These are phyloP conservation scores for Vireo altiloquus DNA, from an alignment of 2,113 vertebrate genomes.

Conservation along the genomic window DNA sequence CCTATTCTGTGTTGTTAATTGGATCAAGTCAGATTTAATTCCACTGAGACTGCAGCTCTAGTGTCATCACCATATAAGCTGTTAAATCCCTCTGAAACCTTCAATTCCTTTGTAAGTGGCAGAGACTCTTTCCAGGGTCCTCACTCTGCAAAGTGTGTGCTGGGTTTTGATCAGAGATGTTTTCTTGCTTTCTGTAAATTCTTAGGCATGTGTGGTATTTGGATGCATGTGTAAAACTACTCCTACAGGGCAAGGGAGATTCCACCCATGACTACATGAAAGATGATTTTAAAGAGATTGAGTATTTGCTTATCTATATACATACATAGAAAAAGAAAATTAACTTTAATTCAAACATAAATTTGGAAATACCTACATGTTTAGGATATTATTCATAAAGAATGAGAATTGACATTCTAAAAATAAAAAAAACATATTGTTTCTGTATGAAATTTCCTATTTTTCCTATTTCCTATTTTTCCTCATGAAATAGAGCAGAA, in stretches of 20 bases:
- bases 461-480: neutral
- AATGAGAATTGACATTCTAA: neutral
- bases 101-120: neutral
- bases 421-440: neutral
- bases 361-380: neutral
- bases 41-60: neutral
- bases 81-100: neutral
- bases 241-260: neutral
- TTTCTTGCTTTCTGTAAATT: neutral
- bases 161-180: neutral
- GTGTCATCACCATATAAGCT: neutral
- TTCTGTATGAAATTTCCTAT: neutral
- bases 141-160: neutral
- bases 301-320: neutral
- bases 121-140: neutral
- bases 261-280: neutral
- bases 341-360: neutral
- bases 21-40: slow-evolving; percentile 15
- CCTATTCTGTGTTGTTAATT: neutral
- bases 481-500: neutral
- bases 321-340: neutral
- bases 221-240: neutral
- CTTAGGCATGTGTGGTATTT: neutral
- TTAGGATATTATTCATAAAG: neutral
- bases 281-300: neutral